Evolutionary conservation across 2,888 invertebrate genomes (phyloP), one percentile per base, ranked within the genome.

Genomic region (Tridacna crocea): DNA sequence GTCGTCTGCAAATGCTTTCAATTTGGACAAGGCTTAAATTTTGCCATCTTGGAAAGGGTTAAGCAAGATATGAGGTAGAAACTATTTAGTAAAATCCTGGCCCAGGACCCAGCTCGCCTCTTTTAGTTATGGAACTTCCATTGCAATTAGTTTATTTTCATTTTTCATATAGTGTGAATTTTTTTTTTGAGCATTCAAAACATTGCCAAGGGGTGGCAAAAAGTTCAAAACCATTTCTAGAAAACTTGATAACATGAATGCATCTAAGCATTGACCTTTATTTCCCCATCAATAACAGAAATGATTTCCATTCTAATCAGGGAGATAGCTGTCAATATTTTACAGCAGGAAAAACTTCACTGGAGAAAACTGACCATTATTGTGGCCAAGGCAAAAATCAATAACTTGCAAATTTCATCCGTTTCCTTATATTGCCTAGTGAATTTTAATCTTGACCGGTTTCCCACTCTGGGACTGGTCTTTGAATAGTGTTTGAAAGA

Each of bases 391-490:
- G 51, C 22, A 55, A 68, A 73, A 80, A 84, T 81, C 84, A 81
- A 84, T 84, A 74, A 72, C 76, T 84, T 79, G 79, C 72, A 84
- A 81, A 84, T 84, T 79, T 82, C 81, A 79, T 81, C 68, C 81
- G 72, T 74, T 77, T 84, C 77, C 80, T 75, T 80, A 74, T 76
- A 65, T 73, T 61, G 63, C 47, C 77, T 66, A 58, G 72, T 84
- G 82, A 79, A 84, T 84, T 84, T 84, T 82, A 84, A 84, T 84
- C 79, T 82, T 76, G 58, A 75, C 72, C 63, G 75, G 58, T 26
- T 58, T 68, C 68, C 46, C 47, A 46, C n/a, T 17, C 36, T 68
- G 47, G 68, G 68, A 68, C 68, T 47, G 47, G 68, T 22, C 68
- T 22, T n/a, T 68, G 46, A 22, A 47, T 68, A 47, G 46, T 68